Percentiles rank a stretch among this genome's conserved stretches.
These are phyloP conservation scores for Enoplosus armatus DNA, from an alignment of 2,797 vertebrate genomes.

Conservation along the genomic window DNA sequence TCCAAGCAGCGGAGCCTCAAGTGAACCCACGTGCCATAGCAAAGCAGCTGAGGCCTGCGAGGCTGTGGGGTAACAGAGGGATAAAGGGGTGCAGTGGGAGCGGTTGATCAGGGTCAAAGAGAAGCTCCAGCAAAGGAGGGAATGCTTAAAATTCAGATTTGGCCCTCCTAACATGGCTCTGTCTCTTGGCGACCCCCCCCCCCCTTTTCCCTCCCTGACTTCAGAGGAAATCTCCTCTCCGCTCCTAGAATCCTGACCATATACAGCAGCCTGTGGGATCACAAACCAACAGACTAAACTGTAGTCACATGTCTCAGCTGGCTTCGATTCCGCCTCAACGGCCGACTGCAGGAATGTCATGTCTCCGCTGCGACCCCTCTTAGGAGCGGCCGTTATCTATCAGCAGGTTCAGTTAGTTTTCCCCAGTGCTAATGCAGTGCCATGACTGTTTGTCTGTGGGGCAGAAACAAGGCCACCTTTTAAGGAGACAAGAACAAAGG, in stretches of 20 bases:
- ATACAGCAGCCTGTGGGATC: conserved; percentile 66
- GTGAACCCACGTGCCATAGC: conserved; percentile 72
- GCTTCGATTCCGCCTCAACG: conserved; percentile 42
- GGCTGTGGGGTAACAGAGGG: conserved; percentile 33
- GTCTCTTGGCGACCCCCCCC: conserved; percentile 15
- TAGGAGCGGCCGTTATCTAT: conserved; percentile 47
- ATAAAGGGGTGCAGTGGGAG: neutral
- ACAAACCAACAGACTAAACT: conserved; percentile 47
- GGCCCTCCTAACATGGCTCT: conserved; percentile 54
- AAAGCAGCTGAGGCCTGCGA: conserved; percentile 51
- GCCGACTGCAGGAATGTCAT: conserved; percentile 57
- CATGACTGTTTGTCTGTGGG: neutral
- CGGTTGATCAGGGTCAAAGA: conserved; percentile 5
- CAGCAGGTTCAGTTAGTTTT: conserved; percentile 16
- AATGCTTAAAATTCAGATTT: conserved; percentile 36
- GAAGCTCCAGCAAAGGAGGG: conserved; percentile 35
- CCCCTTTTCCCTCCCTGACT: conserved; percentile 33
- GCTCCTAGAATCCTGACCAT: conserved; percentile 78
- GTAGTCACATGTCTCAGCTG: conserved; percentile 64
- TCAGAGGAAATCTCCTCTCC: conserved; percentile 65
- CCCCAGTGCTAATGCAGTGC: conserved; percentile 9
- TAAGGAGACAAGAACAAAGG: conserved; percentile 65
- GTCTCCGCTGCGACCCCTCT: conserved; percentile 47
- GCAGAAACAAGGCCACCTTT: conserved; percentile 64
- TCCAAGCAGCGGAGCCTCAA: conserved; percentile 61